Base-by-base conservation (phyloP, 1,140 invertebrate species). In the Camponotus vicinus region DNA sequence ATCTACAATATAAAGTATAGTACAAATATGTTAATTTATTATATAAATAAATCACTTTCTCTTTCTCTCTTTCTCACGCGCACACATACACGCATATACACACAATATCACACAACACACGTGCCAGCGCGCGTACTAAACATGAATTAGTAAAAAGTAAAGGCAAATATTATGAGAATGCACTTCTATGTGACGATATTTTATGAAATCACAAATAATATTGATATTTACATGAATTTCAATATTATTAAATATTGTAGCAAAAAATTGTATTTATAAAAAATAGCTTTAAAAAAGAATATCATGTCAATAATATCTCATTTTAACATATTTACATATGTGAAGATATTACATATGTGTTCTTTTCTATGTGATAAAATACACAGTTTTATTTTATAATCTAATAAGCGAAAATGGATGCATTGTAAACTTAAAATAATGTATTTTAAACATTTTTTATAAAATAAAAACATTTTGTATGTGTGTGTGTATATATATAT, bases 101-200 rank as follows among this genome's bases (percentile, higher is more conserved):
- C 13, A 52, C 49, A 52, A 52, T 49, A 52, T 3, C 49, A 52
- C 49, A 52, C 49, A 52, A 52, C 49, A 52, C 49, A 52, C 49
- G 49, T 52, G 49, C 49, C 49, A 52, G 49, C 49, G 49, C 49
- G 49, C 49, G 21, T 40, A 42, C 21, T 69, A 42, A 69, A 21
- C 40, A 21, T 21, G 37, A 13, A 21, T 69, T 21, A 69, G 11
- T 69, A 42, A 45, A 45, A 69, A 67, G n/a, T 67, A 67, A 67
- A 69, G 37, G n/a, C n/a, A 69, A 67, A 69, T 69, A 69, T 69
- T 40, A 69, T 40, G 11, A 69, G n/a, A 27, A 69, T 45, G 37
- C 15, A 69, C 37, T 69, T 69, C 66, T 37, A 27, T 69, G n/a
- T 69, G 9, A 69, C 37, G n/a, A 40, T 69, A 69, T n/a, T 13